phyloP scores from a whole-genome alignment of 1,140 invertebrate genomes.

The Rhagoletis pomonella region DNA sequence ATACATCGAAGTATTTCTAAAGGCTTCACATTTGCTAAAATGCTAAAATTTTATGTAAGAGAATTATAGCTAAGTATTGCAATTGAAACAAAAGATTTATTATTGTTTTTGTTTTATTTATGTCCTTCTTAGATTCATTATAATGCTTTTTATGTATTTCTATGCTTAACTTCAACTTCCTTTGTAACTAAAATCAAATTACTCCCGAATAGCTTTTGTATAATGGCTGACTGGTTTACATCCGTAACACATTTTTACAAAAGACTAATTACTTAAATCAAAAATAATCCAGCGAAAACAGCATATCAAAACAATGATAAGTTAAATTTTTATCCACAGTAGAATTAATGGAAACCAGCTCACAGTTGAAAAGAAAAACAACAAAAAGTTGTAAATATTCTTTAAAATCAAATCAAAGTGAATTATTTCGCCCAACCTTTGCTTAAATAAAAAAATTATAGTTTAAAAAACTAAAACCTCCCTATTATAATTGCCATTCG shows the following conservation, averaged over 20 bases:
- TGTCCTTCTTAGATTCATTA: not conserved
- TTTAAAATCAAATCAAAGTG: not conserved
- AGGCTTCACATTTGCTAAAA: not conserved
- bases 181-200: not conserved
- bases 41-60: not conserved
- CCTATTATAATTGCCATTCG: too few species aligned
- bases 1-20: too few species aligned
- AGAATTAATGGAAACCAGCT: not conserved
- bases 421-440: not conserved
- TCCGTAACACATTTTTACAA: not conserved
- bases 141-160: not conserved
- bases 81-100: constrained; percentile 8
- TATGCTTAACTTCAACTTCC: not conserved
- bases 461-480: too few species aligned
- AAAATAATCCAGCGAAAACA: not conserved
- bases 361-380: not conserved
- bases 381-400: not conserved
- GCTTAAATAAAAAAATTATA: too few species aligned
- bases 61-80: not conserved
- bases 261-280: not conserved
- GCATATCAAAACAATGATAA: not conserved
- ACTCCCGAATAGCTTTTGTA: not conserved
- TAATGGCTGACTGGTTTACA: not conserved
- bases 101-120: not conserved
- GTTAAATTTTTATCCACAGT: not conserved